phyloP scores from a whole-genome alignment of 2,113 vertebrate species.

The Spilogale gracilis region DNA sequence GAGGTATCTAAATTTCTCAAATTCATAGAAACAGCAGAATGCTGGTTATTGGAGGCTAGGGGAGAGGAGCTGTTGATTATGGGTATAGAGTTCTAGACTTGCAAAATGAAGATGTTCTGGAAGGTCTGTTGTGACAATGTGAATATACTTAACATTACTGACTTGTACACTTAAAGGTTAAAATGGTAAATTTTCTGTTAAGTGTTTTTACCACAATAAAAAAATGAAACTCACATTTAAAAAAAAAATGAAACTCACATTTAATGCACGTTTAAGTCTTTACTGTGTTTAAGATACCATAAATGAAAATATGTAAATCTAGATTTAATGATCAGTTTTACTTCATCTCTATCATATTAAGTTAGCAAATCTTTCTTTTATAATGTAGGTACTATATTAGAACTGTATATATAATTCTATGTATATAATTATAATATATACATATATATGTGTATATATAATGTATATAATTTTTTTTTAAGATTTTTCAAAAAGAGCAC shows the following conservation, averaged over 20 bases:
- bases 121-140: neutral
- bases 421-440: neutral
- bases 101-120: neutral
- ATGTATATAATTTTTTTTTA: neutral
- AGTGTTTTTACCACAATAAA: neutral
- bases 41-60: neutral
- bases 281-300: neutral
- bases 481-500: neutral
- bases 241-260: neutral
- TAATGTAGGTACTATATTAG: neutral
- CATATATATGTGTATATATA: too few relatives aligned
- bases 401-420: neutral
- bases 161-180: neutral
- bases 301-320: neutral
- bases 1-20: neutral
- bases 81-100: neutral
- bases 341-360: neutral
- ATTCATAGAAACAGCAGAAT: neutral
- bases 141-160: neutral
- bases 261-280: neutral
- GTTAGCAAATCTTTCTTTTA: neutral
- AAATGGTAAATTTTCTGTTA: neutral
- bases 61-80: neutral
- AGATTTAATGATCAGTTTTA: neutral
- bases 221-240: neutral